phyloP scores from a whole-genome alignment of 2,797 vertebrate species.

The Cirrhinus mrigala region DNA sequence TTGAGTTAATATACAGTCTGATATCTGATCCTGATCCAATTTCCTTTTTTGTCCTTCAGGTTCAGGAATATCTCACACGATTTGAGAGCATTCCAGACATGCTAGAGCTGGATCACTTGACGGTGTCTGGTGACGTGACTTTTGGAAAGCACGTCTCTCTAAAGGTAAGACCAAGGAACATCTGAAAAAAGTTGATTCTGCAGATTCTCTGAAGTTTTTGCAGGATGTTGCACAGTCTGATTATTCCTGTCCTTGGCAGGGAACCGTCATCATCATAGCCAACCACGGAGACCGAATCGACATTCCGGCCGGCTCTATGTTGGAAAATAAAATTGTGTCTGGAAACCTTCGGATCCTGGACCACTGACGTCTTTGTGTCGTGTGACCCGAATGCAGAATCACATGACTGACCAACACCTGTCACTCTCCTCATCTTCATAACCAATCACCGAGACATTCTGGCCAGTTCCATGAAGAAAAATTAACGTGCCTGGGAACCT shows the following conservation, averaged over 20 bases:
- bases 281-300: conserved; percentile 98
- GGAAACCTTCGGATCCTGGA: conserved; percentile 98
- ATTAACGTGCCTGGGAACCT: conserved; percentile 98
- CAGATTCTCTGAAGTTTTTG: background rate
- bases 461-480: conserved; percentile 92
- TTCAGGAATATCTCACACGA: conserved; percentile 93
- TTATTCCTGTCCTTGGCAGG: conserved; percentile 73
- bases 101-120: conserved; percentile 98
- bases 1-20: too few species aligned
- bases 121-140: conserved; percentile 97
- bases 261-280: conserved; percentile 98
- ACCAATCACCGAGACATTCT: conserved; percentile 97
- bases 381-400: conserved; percentile 52
- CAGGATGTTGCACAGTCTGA: background rate
- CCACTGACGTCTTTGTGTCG: conserved; percentile 81
- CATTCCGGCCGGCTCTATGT: conserved; percentile 93
- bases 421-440: conserved; percentile 87
- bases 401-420: conserved; percentile 42
- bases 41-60: conserved; percentile 74
- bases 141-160: conserved; percentile 96
- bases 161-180: conserved; percentile 82
- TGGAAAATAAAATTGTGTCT: conserved; percentile 98
- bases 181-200: background rate
- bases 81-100: conserved; percentile 99
- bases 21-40: background rate